Percentiles rank a stretch among this genome's conserved stretches.
phyloP scores from a whole-genome alignment of 2,113 vertebrate genomes.

The Suncus etruscus region DNA sequence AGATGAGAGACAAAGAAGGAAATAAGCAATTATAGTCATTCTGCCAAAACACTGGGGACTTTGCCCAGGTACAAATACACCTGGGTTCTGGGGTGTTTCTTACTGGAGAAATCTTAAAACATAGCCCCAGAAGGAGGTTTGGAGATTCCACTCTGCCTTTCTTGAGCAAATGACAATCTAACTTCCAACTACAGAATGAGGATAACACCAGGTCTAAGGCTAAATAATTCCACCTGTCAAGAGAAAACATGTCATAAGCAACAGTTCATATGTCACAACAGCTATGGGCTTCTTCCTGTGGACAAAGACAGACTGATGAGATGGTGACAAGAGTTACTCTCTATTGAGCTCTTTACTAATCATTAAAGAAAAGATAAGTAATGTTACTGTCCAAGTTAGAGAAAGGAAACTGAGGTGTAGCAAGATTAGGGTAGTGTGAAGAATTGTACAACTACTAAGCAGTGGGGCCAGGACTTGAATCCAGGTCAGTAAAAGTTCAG shows the following conservation, averaged over 20 bases:
- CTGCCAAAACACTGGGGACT: too few relatives aligned
- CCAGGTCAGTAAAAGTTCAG: not conserved
- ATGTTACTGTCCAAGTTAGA: not conserved
- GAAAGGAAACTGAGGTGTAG: slow-evolving; percentile 19
- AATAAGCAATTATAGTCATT: not conserved
- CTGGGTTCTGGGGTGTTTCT: not conserved
- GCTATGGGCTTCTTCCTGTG: not conserved
- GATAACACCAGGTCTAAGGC: not conserved
- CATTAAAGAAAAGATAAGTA: slow-evolving; percentile 35
- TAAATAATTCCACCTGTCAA: not conserved
- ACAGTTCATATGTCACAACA: not conserved
- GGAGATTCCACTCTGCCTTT: not conserved
- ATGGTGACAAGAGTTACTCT: not conserved
- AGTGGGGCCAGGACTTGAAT: not conserved
- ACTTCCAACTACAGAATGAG: slow-evolving; percentile 4
- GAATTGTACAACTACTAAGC: not conserved
- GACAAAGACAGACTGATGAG: slow-evolving; percentile 13
- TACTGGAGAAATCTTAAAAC: not conserved
- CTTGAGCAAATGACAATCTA: not conserved
- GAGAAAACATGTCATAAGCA: slow-evolving; percentile 50
- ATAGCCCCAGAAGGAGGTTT: not conserved
- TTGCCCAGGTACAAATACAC: not conserved
- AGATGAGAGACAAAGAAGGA: slow-evolving; percentile 14
- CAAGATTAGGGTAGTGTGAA: not conserved
- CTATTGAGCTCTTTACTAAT: not conserved